Evolutionary conservation across 2,797 vertebrate species (phyloP).

Genomic region (Rallus crepitans): DNA sequence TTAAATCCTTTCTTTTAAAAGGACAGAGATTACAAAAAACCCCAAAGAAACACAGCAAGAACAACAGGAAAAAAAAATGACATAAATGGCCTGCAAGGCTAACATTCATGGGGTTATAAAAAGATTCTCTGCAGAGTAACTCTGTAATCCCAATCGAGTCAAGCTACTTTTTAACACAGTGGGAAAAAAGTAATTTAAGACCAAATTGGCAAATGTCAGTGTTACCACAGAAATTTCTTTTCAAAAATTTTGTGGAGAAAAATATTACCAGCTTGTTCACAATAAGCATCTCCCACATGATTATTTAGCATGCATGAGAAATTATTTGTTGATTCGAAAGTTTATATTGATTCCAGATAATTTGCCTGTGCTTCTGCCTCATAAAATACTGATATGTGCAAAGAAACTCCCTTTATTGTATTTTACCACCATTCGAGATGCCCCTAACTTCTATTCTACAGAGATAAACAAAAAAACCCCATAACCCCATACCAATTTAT

Average conservation of each 20-base stretch:
- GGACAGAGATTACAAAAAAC: background rate
- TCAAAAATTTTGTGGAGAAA: background rate
- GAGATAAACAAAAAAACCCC: background rate
- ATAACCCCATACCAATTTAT: background rate
- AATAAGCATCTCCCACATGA: background rate
- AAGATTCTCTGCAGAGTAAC: background rate
- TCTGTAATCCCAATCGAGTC: background rate
- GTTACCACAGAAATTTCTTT: background rate
- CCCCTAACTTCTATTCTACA: background rate
- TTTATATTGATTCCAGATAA: background rate
- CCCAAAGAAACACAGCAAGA: background rate
- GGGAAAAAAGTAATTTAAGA: background rate
- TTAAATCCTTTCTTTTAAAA: background rate
- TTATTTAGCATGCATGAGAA: background rate
- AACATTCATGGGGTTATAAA: background rate
- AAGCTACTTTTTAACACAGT: background rate
- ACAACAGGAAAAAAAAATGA: background rate
- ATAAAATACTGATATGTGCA: background rate
- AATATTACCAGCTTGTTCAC: constrained; percentile 17
- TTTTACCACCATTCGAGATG: background rate
- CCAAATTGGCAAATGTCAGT: background rate
- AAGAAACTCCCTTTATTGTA: background rate
- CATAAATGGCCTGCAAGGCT: background rate
- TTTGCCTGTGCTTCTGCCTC: background rate
- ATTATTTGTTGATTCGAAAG: constrained; percentile 2